phyloP scores from a whole-genome alignment of 2,113 vertebrate species.

The Panurus biarmicus region DNA sequence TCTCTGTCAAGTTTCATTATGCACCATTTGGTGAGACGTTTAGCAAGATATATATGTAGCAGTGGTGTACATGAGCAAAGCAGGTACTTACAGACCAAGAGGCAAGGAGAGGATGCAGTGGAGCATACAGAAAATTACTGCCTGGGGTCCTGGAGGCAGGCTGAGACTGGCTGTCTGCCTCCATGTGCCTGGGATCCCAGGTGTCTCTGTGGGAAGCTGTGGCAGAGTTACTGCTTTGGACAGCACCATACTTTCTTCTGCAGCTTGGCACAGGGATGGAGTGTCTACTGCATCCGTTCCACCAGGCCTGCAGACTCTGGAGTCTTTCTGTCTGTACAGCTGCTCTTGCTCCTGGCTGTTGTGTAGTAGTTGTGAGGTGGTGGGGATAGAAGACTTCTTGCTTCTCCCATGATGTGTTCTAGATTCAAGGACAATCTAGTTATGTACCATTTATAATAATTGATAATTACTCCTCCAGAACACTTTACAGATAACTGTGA shows the following conservation, averaged over 20 bases:
- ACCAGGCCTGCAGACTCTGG: neutral
- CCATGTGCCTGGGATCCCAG: neutral
- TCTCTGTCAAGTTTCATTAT: neutral
- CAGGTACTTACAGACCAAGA: neutral
- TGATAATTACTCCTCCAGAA: neutral
- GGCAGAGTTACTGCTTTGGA: neutral
- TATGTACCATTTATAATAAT: neutral
- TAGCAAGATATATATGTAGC: neutral
- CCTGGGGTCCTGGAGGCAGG: neutral
- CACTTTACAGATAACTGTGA: neutral
- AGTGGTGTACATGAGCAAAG: neutral
- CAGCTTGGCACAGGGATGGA: neutral
- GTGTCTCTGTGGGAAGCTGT: neutral
- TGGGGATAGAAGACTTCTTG: neutral
- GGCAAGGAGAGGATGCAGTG: neutral
- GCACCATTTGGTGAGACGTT: neutral
- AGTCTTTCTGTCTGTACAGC: neutral
- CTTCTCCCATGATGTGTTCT: neutral
- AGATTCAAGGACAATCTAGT: neutral
- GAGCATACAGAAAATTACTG: neutral
- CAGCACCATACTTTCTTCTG: neutral
- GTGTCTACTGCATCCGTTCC: neutral
- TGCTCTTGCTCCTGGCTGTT: neutral
- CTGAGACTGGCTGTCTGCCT: neutral
- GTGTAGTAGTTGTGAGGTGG: neutral